phyloP scores from a whole-genome alignment of 2,113 vertebrate genomes.

The Lepus timidus region DNA sequence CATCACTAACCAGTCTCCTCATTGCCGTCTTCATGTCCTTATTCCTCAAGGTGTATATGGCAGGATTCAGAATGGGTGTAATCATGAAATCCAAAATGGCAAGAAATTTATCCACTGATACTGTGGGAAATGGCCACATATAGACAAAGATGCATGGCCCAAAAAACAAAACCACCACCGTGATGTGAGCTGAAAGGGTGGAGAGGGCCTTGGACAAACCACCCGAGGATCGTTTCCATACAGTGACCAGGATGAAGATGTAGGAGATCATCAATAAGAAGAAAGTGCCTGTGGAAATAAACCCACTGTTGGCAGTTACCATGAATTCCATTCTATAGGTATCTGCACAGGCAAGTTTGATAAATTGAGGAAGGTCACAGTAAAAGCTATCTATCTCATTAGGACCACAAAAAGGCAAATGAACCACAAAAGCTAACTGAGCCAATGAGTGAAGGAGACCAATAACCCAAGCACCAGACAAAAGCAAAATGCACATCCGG shows the following conservation, averaged over 20 bases:
- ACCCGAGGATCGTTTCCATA: slow-evolving; percentile 54
- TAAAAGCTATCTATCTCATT: slow-evolving; percentile 60
- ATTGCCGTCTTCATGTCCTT: slow-evolving; percentile 64
- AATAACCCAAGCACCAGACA: background rate
- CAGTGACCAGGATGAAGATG: slow-evolving; percentile 66
- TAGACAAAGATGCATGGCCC: slow-evolving; percentile 67
- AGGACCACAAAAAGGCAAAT: slow-evolving; percentile 59
- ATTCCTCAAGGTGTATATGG: slow-evolving; percentile 72
- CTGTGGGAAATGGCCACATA: slow-evolving; percentile 44
- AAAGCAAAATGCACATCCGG: background rate
- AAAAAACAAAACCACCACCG: slow-evolving; percentile 70
- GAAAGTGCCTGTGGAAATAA: slow-evolving; percentile 72
- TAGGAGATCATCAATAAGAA: slow-evolving; percentile 76
- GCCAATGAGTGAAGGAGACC: slow-evolving; percentile 31
- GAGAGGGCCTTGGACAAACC: slow-evolving; percentile 74
- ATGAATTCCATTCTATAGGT: slow-evolving; percentile 69
- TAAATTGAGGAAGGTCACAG: slow-evolving; percentile 64
- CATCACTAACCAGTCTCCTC: slow-evolving; percentile 18
- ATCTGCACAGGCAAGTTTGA: slow-evolving; percentile 61
- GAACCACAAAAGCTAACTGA: slow-evolving; percentile 29
- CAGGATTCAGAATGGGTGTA: slow-evolving; percentile 70
- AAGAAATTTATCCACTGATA: slow-evolving; percentile 63
- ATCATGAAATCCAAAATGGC: slow-evolving; percentile 71
- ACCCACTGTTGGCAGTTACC: slow-evolving; percentile 77
- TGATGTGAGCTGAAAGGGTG: slow-evolving; percentile 71